Evolutionary conservation across 2,888 invertebrate genomes (phyloP).

Genomic region (Drosophila infuscata): DNA sequence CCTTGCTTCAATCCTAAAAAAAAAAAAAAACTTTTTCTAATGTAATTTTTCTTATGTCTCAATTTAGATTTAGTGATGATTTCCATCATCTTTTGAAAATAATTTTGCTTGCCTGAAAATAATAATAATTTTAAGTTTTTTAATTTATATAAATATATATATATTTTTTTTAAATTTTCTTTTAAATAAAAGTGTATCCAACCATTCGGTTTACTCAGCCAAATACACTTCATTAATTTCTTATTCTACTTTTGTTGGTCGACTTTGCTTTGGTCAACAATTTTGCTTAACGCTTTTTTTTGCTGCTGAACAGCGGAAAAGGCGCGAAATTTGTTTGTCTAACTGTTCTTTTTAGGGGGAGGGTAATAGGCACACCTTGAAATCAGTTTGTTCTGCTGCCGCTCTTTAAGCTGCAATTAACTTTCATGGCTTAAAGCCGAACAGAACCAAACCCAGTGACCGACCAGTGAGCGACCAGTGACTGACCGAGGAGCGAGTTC

Average conservation of each 20-base stretch:
- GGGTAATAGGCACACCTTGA: conserved; percentile 58
- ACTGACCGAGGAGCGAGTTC: background rate
- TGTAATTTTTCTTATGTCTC: background rate
- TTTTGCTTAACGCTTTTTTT: conserved; percentile 15
- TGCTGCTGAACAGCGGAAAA: conserved; percentile 62
- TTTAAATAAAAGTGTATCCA: conserved; percentile 1
- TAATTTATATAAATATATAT: background rate
- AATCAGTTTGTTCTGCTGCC: conserved; percentile 67
- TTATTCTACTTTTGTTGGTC: conserved; percentile 5
- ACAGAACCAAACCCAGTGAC: conserved; percentile 41
- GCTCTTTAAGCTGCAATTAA: conserved; percentile 76
- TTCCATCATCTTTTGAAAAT: background rate
- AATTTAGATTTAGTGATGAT: background rate
- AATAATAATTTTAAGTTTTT: too few species aligned
- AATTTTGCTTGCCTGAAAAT: background rate
- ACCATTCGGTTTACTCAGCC: background rate
- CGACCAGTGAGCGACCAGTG: conserved; percentile 14
- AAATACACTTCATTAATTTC: conserved; percentile 16
- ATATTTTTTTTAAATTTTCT: background rate
- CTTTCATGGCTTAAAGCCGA: conserved; percentile 58
- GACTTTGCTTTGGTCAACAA: conserved; percentile 45
- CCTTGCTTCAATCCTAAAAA: background rate
- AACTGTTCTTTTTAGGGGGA: conserved; percentile 39
- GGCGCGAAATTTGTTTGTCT: conserved; percentile 76
- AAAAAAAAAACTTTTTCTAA: background rate